Base-by-base conservation (phyloP, 2,797 vertebrate species). In the Cichlasoma orientale region DNA sequence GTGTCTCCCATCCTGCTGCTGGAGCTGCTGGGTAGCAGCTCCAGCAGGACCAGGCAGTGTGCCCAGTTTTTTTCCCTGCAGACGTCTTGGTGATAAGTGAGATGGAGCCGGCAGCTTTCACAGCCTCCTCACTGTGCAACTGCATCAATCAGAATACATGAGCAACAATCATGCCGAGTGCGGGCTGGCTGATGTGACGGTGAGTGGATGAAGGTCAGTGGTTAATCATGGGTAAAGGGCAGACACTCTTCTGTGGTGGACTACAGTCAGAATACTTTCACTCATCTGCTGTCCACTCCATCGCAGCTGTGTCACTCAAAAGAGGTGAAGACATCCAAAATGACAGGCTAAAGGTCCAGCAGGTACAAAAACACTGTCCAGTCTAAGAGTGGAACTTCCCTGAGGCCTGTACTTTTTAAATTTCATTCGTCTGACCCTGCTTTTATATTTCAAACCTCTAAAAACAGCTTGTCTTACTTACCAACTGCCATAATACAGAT, bases 161-260 rank as follows among this genome's bases (percentile, higher is more conserved):
- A n/a, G 16, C 54, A 25, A 27, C 56, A 33, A 19, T 69, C 66
- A 14, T 1, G 2, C 2, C 0, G 53, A 44, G 38, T 1, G 25
- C 27, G 0, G 5, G 10, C 9, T 1, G 44, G 59, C 56, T 29
- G 66, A 50, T 5, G 79, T n/a, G 86, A 54, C 23, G 11, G 31
- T 1, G 54, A 70, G 66, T 50, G 59, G 78, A 87, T 79, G 75
- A 57, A 77, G 82, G 83, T 71, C 88, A 80, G 83, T 1, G 29
- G 56, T 82, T 76, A 81, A 82, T 83, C 85, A 83, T 44, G 75
- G 77, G 63, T 79, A 69, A 74, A 72, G 31, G 74, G 23, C 82
- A 76, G 74, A 75, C 10, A 59, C 71, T 82, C 27, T 41, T 75
- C 78, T 54, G 50, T 0, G 25, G 18, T 14, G 59, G 79, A 73